phyloP scores from a whole-genome alignment of 2,888 invertebrate species.

The Thyatira batis region DNA sequence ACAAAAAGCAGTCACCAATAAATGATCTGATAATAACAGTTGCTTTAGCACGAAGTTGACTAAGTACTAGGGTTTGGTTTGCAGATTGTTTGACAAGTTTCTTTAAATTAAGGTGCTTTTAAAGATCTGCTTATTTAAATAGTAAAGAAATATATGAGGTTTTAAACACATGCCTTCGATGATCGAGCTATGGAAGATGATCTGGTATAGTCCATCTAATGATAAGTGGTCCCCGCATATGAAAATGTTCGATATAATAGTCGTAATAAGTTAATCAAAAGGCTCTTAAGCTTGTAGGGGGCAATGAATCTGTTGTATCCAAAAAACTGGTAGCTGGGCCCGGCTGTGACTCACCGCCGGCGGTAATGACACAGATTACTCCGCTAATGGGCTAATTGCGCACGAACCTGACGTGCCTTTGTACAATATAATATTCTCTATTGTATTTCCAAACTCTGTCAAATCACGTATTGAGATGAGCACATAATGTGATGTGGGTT shows the following conservation, averaged over 20 bases:
- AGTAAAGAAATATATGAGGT: too few relatives aligned
- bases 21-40: constrained; percentile 13
- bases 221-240: too few relatives aligned
- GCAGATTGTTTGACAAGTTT: too few relatives aligned
- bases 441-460: neutral
- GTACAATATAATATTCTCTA: neutral
- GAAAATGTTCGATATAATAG: too few relatives aligned
- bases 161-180: too few relatives aligned
- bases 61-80: too few relatives aligned
- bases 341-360: neutral
- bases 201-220: too few relatives aligned
- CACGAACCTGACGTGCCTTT: neutral
- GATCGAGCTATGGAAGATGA: too few relatives aligned
- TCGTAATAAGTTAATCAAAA: too few relatives aligned
- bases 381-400: constrained; percentile 2
- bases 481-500: neutral
- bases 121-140: too few relatives aligned
- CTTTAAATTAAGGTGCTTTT: too few relatives aligned
- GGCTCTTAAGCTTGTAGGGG: too few relatives aligned
- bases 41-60: constrained; percentile 7
- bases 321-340: neutral
- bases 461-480: neutral
- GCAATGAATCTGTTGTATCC: neutral
- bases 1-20: constrained; percentile 16
- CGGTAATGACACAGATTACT: constrained; percentile 3